Evolutionary conservation across 2,113 vertebrate species (phyloP).

Genomic region (Onychostoma macrolepis): DNA sequence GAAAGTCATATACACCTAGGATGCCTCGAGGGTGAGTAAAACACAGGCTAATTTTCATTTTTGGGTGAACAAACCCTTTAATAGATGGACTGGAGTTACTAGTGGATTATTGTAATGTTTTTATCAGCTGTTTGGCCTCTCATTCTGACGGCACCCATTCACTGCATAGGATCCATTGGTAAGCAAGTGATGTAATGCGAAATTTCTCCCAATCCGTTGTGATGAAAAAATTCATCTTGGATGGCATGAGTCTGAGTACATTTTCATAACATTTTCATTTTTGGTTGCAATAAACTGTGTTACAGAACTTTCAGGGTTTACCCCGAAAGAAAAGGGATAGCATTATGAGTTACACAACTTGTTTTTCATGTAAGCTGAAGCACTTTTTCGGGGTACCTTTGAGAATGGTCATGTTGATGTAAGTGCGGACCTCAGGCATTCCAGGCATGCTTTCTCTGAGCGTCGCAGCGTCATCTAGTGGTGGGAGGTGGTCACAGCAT

Average conservation of each 20-base stretch:
- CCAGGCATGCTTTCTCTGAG: constrained; percentile 30
- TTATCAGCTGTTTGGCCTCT: no score
- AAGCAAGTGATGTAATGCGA: no score
- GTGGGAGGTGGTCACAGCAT: constrained; percentile 83
- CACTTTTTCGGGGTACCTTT: constrained; percentile 68
- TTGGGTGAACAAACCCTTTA: no score
- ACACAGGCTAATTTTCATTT: no score
- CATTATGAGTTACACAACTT: neutral
- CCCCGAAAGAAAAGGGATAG: neutral
- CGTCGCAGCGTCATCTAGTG: constrained; percentile 60
- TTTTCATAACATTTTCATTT: neutral
- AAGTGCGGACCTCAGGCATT: constrained; percentile 84
- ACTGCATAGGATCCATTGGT: no score
- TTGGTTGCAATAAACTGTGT: neutral
- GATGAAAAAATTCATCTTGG: neutral
- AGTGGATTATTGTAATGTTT: no score
- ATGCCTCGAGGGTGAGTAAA: no score
- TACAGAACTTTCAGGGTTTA: neutral
- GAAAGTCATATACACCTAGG: no score
- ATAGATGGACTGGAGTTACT: no score
- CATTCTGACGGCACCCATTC: neutral
- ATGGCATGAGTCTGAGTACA: neutral
- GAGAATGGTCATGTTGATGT: constrained; percentile 91
- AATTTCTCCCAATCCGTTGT: no score
- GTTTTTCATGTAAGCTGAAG: neutral